Conservation (phyloP, 2,888 invertebrate genomes). For the Podotricha telesiphe region DNA sequence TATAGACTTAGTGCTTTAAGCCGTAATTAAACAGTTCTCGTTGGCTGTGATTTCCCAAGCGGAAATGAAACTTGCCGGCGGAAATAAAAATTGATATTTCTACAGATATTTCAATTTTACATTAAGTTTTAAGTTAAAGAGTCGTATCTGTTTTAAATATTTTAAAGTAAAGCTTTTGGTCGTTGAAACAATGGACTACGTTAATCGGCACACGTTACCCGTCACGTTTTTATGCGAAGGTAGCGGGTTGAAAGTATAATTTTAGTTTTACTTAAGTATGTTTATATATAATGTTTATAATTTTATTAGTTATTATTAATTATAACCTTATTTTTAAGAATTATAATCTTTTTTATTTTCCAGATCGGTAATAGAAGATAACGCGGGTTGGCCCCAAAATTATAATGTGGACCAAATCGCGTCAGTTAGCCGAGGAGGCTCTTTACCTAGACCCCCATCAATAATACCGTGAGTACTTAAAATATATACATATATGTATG, state of each 20-base stretch:
- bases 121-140: background rate
- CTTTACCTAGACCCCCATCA: slow-evolving; percentile 76
- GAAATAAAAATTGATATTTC: background rate
- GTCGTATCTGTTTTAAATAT: too few relatives aligned
- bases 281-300: too few relatives aligned
- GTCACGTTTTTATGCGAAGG: too few relatives aligned
- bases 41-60: slow-evolving; percentile 28
- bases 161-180: too few relatives aligned
- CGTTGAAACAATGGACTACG: too few relatives aligned
- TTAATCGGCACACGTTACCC: too few relatives aligned
- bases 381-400: slow-evolving; percentile 81
- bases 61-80: slow-evolving; percentile 12
- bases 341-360: slow-evolving; percentile 46
- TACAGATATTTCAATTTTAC: slow-evolving; percentile 21
- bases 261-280: too few relatives aligned
- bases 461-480: slow-evolving; percentile 74
- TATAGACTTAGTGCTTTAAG: slow-evolving; percentile 5
- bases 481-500: background rate
- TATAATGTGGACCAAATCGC: slow-evolving; percentile 81
- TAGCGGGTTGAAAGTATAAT: too few relatives aligned
- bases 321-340: too few relatives aligned
- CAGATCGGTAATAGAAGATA: slow-evolving; percentile 83
- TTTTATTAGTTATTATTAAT: too few relatives aligned
- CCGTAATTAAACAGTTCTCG: background rate
- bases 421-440: slow-evolving; percentile 78